A percentile compares a stretch with the other conserved stretches of the same genome.
These are phyloP conservation scores for Calypte anna DNA, from an alignment of 2,113 vertebrate genomes.

Conservation along the genomic window DNA sequence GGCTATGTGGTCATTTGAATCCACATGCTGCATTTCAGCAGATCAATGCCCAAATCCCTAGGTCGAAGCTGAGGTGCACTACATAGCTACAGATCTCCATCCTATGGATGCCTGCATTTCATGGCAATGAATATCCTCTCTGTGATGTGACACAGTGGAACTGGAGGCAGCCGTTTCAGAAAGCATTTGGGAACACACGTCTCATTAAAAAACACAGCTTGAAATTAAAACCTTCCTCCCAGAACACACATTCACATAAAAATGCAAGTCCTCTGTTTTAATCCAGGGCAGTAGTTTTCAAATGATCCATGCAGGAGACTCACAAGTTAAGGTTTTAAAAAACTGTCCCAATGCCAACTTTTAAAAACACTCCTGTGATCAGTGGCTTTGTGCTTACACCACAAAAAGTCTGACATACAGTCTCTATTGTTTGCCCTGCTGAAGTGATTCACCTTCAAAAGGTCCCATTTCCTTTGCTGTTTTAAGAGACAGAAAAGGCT, in stretches of 20 bases:
- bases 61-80: neutral
- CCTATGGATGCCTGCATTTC: neutral
- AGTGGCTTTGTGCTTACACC: neutral
- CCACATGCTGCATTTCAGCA: neutral
- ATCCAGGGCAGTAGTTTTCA: neutral
- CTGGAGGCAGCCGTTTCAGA: neutral
- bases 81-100: neutral
- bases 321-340: neutral
- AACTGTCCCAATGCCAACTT: neutral
- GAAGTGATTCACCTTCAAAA: neutral
- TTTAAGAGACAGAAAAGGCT: neutral
- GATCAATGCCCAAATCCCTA: neutral
- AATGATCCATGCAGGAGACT: neutral
- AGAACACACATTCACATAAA: neutral
- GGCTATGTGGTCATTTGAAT: neutral
- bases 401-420: neutral
- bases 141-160: neutral
- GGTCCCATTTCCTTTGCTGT: neutral
- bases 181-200: neutral
- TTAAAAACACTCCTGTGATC: neutral
- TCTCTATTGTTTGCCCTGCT: rapidly evolving
- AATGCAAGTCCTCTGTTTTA: neutral
- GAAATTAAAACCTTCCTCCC: neutral
- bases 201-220: neutral
- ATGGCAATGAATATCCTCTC: neutral